Evolutionary conservation across 2,113 vertebrate genomes (phyloP), one percentile per base, ranked within the genome.

Genomic region (Chascanopsetta lugubris): DNA sequence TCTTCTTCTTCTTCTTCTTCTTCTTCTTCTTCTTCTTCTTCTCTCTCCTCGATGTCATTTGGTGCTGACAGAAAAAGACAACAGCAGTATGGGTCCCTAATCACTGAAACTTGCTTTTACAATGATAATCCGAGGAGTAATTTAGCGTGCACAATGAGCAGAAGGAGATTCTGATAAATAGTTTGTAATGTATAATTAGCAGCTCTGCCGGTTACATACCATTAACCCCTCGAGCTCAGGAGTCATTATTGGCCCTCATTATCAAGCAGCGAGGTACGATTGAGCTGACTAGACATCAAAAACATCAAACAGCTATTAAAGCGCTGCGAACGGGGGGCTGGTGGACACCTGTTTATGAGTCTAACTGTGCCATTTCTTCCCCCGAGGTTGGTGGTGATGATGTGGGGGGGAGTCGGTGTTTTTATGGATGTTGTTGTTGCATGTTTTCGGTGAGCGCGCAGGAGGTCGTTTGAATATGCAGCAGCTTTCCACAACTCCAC

Each of bases 111-210:
- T 97, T 97, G 95, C 95, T 96, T n/a, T 95, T 96, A 96, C 95
- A 95, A 96, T 96, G 96, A 98, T 97, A 97, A 98, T 98, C 96
- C 95, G 94, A 94, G 95, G 94, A 97, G 96, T 98, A 97, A 97
- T 98, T 98, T 97, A 95, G 95, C 95, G 95, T 97, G 96, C 95
- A 97, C 95, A 96, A 96, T 91, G 93, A 91, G 92, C 96, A 97
- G 96, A 98, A 97, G 95, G 94, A 95, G 93, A 94, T 94, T 95
- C 95, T 97, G 96, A 98, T 98, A 96, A 97, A 99, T 97, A 96
- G 96, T 97, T 98, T 94, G 96, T 94, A 98, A 96, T 94, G 94
- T 96, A 94, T 95, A 99, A 98, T 97, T 98, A 98, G 96, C 94
- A 92, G 94, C 93, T 95, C 94, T 93, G 91, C 93, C 93, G 94